Evolutionary conservation across 2,113 vertebrate species (phyloP).

Genomic region (Ceratotherium simum): DNA sequence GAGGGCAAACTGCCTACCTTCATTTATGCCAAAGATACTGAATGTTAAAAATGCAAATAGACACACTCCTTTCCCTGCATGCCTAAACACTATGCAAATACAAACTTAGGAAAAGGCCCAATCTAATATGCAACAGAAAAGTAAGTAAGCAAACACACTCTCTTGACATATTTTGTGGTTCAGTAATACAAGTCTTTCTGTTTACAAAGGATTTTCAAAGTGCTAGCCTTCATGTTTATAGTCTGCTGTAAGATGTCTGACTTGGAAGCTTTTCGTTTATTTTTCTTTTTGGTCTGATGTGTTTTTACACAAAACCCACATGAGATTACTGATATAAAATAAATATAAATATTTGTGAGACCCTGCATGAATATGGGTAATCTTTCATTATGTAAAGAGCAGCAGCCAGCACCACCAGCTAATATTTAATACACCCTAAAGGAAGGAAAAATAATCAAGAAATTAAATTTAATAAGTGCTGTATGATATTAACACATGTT

Average conservation of each 20-base stretch:
- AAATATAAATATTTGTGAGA: slow-evolving; percentile 74
- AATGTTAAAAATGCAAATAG: slow-evolving; percentile 61
- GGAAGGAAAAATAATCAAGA: slow-evolving; percentile 77
- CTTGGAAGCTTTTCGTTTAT: background rate
- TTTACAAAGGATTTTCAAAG: slow-evolving; percentile 20
- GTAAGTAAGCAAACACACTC: slow-evolving; percentile 5
- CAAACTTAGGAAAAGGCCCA: background rate
- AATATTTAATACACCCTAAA: slow-evolving; percentile 66
- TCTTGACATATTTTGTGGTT: slow-evolving; percentile 31
- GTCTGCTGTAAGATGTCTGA: slow-evolving; percentile 23
- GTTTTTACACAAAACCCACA: slow-evolving; percentile 56
- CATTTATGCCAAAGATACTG: background rate
- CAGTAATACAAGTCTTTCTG: background rate
- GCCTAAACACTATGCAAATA: slow-evolving; percentile 51
- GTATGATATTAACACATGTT: slow-evolving; percentile 72
- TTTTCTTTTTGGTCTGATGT: background rate
- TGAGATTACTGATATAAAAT: slow-evolving; percentile 61
- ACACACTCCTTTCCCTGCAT: background rate
- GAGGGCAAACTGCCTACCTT: slow-evolving; percentile 48
- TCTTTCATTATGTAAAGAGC: slow-evolving; percentile 76
- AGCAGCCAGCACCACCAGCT: slow-evolving; percentile 57
- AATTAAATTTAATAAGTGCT: slow-evolving; percentile 80
- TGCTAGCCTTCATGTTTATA: slow-evolving; percentile 5
- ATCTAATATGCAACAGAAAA: slow-evolving; percentile 26
- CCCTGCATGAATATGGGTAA: slow-evolving; percentile 43